Conservation (phyloP, 1,140 invertebrate species). For the Hyphantria cunea region DNA sequence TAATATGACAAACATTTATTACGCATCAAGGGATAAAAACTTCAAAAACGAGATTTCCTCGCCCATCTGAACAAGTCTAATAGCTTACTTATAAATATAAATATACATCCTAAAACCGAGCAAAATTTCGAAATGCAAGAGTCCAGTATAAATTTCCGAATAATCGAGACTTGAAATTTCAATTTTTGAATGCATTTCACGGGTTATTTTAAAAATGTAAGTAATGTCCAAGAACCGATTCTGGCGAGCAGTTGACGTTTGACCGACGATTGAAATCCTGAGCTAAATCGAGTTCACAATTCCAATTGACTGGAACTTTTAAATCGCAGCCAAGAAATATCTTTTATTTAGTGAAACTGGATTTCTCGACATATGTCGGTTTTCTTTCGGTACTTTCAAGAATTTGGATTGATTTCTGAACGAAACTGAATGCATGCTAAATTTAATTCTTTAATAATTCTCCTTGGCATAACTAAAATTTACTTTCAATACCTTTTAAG, state of each 20-base stretch:
- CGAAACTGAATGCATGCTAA: no score
- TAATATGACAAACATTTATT: no score
- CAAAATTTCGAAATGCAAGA: neutral
- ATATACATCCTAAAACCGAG: neutral
- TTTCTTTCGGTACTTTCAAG: no score
- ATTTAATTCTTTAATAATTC: no score
- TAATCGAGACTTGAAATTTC: neutral
- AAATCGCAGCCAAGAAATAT: conserved; percentile 6
- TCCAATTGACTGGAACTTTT: conserved; percentile 26
- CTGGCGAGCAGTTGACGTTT: neutral
- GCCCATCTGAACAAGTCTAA: no score
- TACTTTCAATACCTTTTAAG: no score
- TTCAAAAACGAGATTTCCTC: no score
- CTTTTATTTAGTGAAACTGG: neutral
- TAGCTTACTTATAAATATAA: no score
- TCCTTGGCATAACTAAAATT: no score
- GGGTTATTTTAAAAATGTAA: neutral
- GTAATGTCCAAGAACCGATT: neutral
- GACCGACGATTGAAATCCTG: conserved; percentile 35
- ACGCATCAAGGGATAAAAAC: no score
- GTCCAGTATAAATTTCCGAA: neutral
- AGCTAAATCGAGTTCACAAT: conserved; percentile 23
- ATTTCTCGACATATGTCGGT: no score
- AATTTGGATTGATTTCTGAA: no score
- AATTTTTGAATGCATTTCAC: neutral